Evolutionary conservation across 2,797 vertebrate genomes (phyloP), one percentile per base, ranked within the genome.

Genomic region (Percopsis omiscomaycus): DNA sequence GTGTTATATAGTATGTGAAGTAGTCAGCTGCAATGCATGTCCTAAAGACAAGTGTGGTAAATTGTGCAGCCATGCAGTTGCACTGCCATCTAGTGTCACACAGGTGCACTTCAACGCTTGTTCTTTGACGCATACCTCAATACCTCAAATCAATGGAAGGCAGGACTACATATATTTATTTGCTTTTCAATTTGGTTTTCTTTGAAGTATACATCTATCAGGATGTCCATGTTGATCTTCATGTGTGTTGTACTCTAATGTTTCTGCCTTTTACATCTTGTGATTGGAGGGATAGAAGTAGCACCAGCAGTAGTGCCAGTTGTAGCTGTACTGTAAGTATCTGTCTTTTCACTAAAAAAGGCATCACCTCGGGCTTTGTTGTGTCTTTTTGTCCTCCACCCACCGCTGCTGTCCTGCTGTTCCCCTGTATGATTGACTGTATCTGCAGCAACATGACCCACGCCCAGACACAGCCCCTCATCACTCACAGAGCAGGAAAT

Each of bases 11-110:
- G 22, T 22, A 22, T 22, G 22, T 74, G 61, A 79, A 75, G 74
- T 64, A 47, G 75, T 73, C 16, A 57, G 16, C 22, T 71, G 55
- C 80, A 58, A 55, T 27, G 27, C 52, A 73, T 48, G 68, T 74
- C 45, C 57, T 71, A 83, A 71, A 75, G 61, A 68, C 56, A 58
- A 76, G 55, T 58, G 6, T 37, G 37, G 42, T 44, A 10, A n/a
- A 30, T 4, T 14, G 2, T 16, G 66, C 60, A 47, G 73, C 9
- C 13, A 64, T 77, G 68, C 62, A 15, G 66, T 45, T 73, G 68
- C 84, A 81, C 85, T 88, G 88, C 88, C 89, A 90, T 84, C 89
- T 90, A 83, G 86, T 85, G 87, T 4, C 54, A 0, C 9, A 10
- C 12, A 12, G 53, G 54, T 57, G 58, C 51, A 71, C 22, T 14